Evolutionary conservation across 2,113 vertebrate genomes (phyloP), one percentile per base, ranked within the genome.

Genomic region (Cynopterus brachyotis): DNA sequence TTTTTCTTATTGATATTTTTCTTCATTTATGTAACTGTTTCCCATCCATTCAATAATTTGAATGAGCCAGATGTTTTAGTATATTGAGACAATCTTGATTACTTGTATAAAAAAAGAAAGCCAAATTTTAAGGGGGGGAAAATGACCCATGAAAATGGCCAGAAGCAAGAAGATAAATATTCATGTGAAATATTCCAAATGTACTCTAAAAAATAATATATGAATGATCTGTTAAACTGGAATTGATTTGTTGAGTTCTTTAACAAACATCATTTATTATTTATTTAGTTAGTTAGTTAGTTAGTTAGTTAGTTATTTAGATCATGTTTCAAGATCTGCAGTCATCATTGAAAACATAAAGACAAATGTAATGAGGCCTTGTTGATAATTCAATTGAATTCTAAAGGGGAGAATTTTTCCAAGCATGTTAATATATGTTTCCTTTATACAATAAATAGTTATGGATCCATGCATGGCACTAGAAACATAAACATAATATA

Each of bases 1-100:
- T 78, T 92, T 88, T 92, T 85, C 32, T 72, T 8, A 55, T 40
- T 82, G n/a, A 82, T 64, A 37, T 53, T 72, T 95, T 78, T 86
- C 9, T 90, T 86, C 30, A 24, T 9, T 64, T 37, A 50, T 69
- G 2, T 78, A 83, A 78, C 16, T 82, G 6, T 37, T 81, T 20
- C 92, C 26, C 45, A 55, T 55, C 86, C 9, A 87, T 73, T 86
- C 40, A 82, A 69, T 81, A 90, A 62, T 45, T 62, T 87, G 40
- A 86, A 86, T 59, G 57, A 90, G 28, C 15, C 62, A 92, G 67
- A 59, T 82, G 32, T 45, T 45, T 76, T 45, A 11, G 19, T 80
- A 10, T 45, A 91, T 28, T 89, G n/a, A 70, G 24, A 40, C 22
- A 50, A 24, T 57, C 37, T 70, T 89, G 8, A 72, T 78, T 28